These are phyloP conservation scores for Poicephalus meyeri DNA, from an alignment of 2,113 vertebrate species.

Conservation along the genomic window DNA sequence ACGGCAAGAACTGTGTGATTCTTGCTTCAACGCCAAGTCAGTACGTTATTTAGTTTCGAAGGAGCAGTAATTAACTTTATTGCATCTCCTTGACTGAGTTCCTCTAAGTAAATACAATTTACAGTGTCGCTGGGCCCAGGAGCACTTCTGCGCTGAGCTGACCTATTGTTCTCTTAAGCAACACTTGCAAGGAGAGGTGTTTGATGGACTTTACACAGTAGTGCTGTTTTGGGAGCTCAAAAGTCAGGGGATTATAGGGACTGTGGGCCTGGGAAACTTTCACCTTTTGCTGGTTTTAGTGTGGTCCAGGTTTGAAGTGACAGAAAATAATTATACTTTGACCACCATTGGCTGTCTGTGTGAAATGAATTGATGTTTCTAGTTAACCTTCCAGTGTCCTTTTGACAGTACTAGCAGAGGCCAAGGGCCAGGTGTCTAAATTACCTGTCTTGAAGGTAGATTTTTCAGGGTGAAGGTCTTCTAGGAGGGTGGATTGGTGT, in stretches of 20 bases:
- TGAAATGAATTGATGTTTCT: not conserved
- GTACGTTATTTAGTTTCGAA: constrained; percentile 33
- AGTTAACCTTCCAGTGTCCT: not conserved
- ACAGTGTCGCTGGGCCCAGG: not conserved
- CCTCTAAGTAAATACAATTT: not conserved
- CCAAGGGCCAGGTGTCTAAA: not conserved
- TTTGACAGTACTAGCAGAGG: not conserved
- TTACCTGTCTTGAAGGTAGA: not conserved
- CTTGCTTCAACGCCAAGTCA: not conserved
- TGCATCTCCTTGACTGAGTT: not conserved
- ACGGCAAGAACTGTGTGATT: not conserved
- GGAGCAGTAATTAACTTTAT: constrained; percentile 7
- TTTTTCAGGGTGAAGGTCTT: not conserved
- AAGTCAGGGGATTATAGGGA: not conserved
- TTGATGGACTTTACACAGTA: constrained; percentile 55
- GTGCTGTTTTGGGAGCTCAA: constrained; percentile 8
- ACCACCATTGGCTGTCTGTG: not conserved
- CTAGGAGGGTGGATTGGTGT: not conserved
- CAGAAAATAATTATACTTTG: constrained; percentile 14
- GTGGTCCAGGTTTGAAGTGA: not conserved
- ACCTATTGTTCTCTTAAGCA: constrained; percentile 39
- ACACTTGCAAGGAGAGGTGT: not conserved
- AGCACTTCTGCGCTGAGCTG: not conserved
- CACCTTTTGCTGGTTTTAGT: not conserved
- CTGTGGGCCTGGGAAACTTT: not conserved